Evolutionary conservation across 2,113 vertebrate genomes (phyloP).

Genomic region (Saccopteryx leptura): DNA sequence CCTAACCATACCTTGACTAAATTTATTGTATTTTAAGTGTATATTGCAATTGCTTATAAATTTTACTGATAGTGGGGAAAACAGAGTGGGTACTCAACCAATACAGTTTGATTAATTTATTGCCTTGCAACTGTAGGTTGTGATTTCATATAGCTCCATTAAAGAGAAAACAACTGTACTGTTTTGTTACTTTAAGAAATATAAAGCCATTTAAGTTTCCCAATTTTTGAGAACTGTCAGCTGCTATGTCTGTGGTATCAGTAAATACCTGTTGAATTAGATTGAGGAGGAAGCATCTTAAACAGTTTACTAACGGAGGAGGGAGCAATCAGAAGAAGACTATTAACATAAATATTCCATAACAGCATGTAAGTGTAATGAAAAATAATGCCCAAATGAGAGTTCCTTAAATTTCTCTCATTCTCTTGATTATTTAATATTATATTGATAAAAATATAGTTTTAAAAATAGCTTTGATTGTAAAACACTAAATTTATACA

Average conservation of each 20-base stretch:
- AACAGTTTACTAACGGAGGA: constrained; percentile 65
- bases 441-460: constrained; percentile 68
- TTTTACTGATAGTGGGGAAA: not conserved
- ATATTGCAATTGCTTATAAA: constrained; percentile 54
- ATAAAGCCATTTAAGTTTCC: constrained; percentile 43
- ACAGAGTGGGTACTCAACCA: not conserved
- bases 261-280: constrained; percentile 64
- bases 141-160: constrained; percentile 21
- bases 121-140: constrained; percentile 12
- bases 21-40: constrained; percentile 35
- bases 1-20: not conserved
- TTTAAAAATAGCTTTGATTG: constrained; percentile 75
- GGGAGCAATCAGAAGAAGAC: constrained; percentile 53
- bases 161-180: not conserved
- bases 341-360: constrained; percentile 72
- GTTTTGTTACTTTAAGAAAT: constrained; percentile 52
- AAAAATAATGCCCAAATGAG: constrained; percentile 62
- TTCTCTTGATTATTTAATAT: constrained; percentile 66
- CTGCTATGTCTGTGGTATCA: not conserved
- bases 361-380: constrained; percentile 30
- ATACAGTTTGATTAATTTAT: constrained; percentile 41
- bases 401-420: constrained; percentile 57
- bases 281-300: constrained; percentile 59
- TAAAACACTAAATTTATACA: constrained; percentile 79
- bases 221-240: constrained; percentile 49